Evolutionary conservation across 2,113 vertebrate species (phyloP).

Genomic region (Delphinus delphis): DNA sequence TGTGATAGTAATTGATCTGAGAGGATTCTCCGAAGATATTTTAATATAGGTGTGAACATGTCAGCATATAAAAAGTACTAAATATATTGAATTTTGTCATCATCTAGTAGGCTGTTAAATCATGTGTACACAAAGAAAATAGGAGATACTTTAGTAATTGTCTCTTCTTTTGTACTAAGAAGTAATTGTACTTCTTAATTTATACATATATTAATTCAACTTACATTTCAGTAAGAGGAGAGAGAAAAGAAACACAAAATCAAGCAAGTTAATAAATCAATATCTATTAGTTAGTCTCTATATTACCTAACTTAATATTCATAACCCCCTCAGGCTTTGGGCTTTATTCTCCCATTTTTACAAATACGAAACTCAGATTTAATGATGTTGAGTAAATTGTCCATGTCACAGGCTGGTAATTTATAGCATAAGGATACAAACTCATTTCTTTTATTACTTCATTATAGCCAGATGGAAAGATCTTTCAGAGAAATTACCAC

Average conservation of each 20-base stretch:
- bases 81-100: constrained; percentile 40
- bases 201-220: constrained; percentile 41
- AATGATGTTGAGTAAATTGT: constrained; percentile 24
- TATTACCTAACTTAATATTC: constrained; percentile 50
- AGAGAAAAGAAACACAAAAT: constrained; percentile 39
- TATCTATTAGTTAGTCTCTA: constrained; percentile 43
- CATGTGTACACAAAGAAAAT: not conserved
- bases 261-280: constrained; percentile 30
- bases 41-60: constrained; percentile 27
- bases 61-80: constrained; percentile 19
- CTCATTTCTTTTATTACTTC: not conserved
- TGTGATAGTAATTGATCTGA: constrained; percentile 28
- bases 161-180: constrained; percentile 9
- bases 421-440: constrained; percentile 46
- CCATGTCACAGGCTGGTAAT: not conserved
- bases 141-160: constrained; percentile 20
- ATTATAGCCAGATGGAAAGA: constrained; percentile 50
- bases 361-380: constrained; percentile 40
- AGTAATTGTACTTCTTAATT: constrained; percentile 26
- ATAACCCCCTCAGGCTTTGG: not conserved
- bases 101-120: constrained; percentile 39
- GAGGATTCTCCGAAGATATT: constrained; percentile 32
- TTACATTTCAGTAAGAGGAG: constrained; percentile 43
- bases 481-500: constrained; percentile 43
- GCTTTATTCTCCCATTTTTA: constrained; percentile 34